Conservation (phyloP, 1,140 invertebrate genomes). For the Panagrolaimus sp. region DNA sequence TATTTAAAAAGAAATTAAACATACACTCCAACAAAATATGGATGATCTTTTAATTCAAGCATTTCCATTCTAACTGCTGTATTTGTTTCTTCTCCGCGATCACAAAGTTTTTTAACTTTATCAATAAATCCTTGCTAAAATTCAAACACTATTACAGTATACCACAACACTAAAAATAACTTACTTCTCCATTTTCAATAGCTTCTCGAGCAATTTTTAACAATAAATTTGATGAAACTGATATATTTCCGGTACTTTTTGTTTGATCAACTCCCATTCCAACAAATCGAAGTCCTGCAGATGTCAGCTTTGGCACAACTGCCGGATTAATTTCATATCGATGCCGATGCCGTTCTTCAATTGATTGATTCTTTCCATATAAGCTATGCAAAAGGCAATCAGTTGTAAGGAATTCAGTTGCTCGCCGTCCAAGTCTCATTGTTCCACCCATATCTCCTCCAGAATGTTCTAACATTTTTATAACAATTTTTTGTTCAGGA, state of each 20-base stretch:
- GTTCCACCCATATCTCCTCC: conserved; percentile 82
- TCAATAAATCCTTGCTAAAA: conserved; percentile 32
- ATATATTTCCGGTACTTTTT: no score
- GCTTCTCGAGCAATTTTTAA: no score
- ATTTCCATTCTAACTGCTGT: conserved; percentile 75
- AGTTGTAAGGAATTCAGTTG: conserved; percentile 70
- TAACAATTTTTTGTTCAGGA: conserved; percentile 64
- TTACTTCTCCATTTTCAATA: no score
- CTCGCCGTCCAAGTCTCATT: conserved; percentile 88
- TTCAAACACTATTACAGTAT: not conserved
- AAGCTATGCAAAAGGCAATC: conserved; percentile 35
- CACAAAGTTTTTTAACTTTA: conserved; percentile 50
- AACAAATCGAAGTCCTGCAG: conserved; percentile 81
- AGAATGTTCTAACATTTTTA: conserved; percentile 98
- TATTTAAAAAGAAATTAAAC: no score
- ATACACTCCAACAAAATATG: conserved; percentile 80
- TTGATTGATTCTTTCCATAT: conserved; percentile 64
- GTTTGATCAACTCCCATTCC: conserved; percentile 67
- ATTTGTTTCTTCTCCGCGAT: conserved; percentile 56
- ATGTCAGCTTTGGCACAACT: conserved; percentile 74
- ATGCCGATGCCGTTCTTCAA: conserved; percentile 95
- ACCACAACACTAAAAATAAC: no score
- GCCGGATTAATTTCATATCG: conserved; percentile 76
- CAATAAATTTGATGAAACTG: no score
- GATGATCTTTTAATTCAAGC: conserved; percentile 70